These are phyloP conservation scores for Pteruthius melanotis DNA, from an alignment of 2,113 vertebrate genomes.

Conservation along the genomic window DNA sequence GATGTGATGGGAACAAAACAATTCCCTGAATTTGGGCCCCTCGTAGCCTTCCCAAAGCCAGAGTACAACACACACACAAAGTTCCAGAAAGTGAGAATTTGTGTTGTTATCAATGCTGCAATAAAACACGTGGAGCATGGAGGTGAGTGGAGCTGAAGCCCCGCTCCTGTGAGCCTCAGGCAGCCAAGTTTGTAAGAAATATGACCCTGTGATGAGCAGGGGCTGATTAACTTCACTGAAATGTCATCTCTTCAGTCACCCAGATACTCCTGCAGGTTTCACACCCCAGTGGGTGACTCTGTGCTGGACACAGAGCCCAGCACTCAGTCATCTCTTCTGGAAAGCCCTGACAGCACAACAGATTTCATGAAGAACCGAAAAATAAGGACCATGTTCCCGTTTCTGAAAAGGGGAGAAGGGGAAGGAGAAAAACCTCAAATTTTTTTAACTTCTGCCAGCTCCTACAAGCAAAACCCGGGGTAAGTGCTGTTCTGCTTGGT, in stretches of 20 bases:
- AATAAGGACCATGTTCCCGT: neutral
- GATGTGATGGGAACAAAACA: neutral
- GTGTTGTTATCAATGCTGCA: neutral
- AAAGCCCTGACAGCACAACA: neutral
- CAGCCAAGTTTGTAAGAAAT: neutral
- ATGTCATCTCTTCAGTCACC: neutral
- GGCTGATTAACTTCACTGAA: neutral
- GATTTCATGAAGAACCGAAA: fast-evolving
- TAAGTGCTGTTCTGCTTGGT: neutral
- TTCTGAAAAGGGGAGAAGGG: neutral
- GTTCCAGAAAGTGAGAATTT: neutral
- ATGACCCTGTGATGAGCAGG: fast-evolving
- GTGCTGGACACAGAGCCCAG: neutral
- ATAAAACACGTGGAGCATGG: neutral
- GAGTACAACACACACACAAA: neutral
- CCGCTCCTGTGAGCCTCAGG: neutral
- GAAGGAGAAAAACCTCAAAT: neutral
- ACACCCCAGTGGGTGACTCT: fast-evolving
- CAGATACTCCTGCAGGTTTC: neutral
- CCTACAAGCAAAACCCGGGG: fast-evolving
- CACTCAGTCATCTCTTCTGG: fast-evolving
- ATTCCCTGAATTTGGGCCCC: neutral
- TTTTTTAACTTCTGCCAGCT: neutral
- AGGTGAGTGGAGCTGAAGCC: neutral
- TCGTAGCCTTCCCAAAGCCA: neutral